Evolutionary conservation across 2,113 vertebrate species (phyloP), one percentile per base, ranked within the genome.

Genomic region (Rutilus rutilus): DNA sequence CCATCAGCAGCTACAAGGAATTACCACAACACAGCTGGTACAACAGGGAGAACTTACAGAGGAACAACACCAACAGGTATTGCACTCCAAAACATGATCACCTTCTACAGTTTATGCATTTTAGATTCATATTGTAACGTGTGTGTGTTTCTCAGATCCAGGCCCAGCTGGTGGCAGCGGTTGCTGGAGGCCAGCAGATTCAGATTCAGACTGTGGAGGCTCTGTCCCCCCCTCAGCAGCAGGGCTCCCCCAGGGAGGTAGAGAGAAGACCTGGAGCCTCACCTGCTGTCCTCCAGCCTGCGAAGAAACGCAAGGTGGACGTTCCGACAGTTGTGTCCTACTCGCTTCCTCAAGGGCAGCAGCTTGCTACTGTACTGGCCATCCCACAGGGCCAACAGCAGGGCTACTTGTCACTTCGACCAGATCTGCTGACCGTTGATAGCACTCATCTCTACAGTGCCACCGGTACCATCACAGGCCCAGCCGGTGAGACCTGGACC

Each of bases 251-350:
- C 0, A 95, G 97, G 88, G 97, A 98, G 90, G 95, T 93, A n/a
- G 98, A 98, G 75, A 94, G 97, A 36, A 94, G 98, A 83, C 33
- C 85, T 0, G 95, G 94, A 83, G 93, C 95, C 85, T 94, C 95
- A 0, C 95, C 97, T 11, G 96, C 96, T 6, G 98, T 99, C 75
- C 97, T 99, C 81, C 98, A 99, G 90, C 98, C 98, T 0, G 98
- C 97, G 90, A 99, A 99, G 94, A 99, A 99, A 85, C 98, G 98
- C 85, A 99, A 99, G 92, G 97, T 99, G 92, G 98, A 99, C 91
- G 96, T 98, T 91, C 98, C 98, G 84, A 95, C 99, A 78, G 95
- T 97, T 69, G 97, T 99, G 83, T 99, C 98, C 0, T 99, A 99
- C 39, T 96, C 98, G 79, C 96, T 99, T 90, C 97, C 97, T 36